Evolutionary conservation across 2,888 invertebrate genomes (phyloP).

Genomic region (Lomographa bimaculata): DNA sequence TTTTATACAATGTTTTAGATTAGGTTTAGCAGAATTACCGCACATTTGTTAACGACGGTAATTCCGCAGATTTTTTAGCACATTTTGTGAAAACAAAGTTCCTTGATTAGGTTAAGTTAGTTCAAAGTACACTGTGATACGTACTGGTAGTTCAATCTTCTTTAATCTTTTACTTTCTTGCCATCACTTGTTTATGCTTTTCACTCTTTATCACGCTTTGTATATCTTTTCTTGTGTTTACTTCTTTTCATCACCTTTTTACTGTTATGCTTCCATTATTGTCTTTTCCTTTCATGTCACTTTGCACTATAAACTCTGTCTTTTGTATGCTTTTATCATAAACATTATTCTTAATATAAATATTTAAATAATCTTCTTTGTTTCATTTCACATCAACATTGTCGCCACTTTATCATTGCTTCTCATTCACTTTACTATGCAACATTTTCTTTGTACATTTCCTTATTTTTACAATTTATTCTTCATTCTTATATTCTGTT

Average conservation of each 20-base stretch:
- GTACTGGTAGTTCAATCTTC: constrained; percentile 58
- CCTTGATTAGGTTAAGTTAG: constrained; percentile 53
- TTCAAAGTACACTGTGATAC: constrained; percentile 78
- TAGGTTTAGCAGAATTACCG: constrained; percentile 68
- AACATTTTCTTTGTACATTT: too few species aligned
- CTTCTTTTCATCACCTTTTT: constrained; percentile 9
- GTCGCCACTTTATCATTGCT: constrained; percentile 7
- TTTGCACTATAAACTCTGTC: constrained; percentile 5
- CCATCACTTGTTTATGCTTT: constrained; percentile 6
- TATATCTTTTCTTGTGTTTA: constrained; percentile 28
- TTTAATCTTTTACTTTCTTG: constrained; percentile 1
- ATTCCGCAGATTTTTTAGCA: constrained; percentile 60
- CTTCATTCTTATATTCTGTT: too few species aligned
- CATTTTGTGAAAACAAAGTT: constrained; percentile 52
- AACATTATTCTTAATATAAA: constrained; percentile 33
- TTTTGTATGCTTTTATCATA: constrained; percentile 15
- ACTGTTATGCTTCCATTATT: constrained; percentile 7
- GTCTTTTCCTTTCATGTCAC: constrained; percentile 10
- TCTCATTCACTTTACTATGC: not conserved
- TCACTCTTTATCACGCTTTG: constrained; percentile 21
- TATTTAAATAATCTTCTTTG: constrained; percentile 39
- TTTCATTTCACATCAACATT: constrained; percentile 45
- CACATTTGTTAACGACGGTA: constrained; percentile 81
- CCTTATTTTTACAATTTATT: too few species aligned
- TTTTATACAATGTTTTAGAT: constrained; percentile 63